These are phyloP conservation scores for Brachyopa scutellaris DNA, from an alignment of 2,888 invertebrate genomes.

Conservation along the genomic window DNA sequence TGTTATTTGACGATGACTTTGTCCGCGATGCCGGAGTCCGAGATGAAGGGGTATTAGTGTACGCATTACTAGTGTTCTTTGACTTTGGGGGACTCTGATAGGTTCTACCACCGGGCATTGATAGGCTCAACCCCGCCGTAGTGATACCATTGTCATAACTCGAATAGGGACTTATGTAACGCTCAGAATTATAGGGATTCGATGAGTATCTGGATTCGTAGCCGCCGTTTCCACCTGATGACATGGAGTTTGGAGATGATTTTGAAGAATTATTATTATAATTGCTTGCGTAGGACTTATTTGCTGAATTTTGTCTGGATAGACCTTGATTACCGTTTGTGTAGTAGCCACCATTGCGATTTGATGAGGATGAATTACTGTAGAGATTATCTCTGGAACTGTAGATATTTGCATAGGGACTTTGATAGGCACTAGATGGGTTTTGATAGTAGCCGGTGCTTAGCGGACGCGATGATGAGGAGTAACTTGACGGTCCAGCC, in stretches of 20 bases:
- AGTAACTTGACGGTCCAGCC: slow-evolving; percentile 58
- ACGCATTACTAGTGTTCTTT: slow-evolving; percentile 76
- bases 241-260: slow-evolving; percentile 34
- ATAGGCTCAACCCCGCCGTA: slow-evolving; percentile 80
- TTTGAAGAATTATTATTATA: slow-evolving; percentile 72
- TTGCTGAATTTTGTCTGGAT: slow-evolving; percentile 55
- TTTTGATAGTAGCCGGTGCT: slow-evolving; percentile 80
- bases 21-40: slow-evolving; percentile 74
- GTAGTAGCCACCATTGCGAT: slow-evolving; percentile 76
- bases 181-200: slow-evolving; percentile 78
- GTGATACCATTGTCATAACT: slow-evolving; percentile 82
- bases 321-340: slow-evolving; percentile 76
- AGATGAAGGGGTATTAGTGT: slow-evolving; percentile 69
- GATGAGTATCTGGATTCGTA: slow-evolving; percentile 78
- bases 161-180: slow-evolving; percentile 81
- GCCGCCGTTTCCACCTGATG: slow-evolving; percentile 52
- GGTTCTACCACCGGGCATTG: slow-evolving; percentile 67
- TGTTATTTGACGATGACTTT: slow-evolving; percentile 79
- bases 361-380: slow-evolving; percentile 75
- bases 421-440: slow-evolving; percentile 77
- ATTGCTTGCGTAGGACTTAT: slow-evolving; percentile 50
- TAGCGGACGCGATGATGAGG: slow-evolving; percentile 76
- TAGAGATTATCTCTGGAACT: slow-evolving; percentile 80
- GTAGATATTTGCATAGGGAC: slow-evolving; percentile 80
- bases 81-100: slow-evolving; percentile 76